Evolutionary conservation across 2,113 vertebrate genomes (phyloP).

Genomic region (Pelecanoides urinatrix): DNA sequence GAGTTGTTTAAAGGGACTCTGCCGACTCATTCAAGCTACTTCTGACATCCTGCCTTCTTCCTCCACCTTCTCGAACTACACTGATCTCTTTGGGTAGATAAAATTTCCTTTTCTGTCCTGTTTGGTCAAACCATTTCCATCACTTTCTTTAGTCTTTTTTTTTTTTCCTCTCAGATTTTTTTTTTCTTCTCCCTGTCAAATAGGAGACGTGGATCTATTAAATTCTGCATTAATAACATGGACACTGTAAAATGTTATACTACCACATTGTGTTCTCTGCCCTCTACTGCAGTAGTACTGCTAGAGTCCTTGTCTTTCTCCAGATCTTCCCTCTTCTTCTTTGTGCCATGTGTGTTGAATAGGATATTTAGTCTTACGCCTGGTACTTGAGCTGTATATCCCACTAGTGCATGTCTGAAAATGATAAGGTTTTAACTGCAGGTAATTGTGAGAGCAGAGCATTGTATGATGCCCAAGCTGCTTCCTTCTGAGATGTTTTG

Average conservation of each 20-base stretch:
- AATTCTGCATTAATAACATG: neutral
- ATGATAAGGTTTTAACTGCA: neutral
- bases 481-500: neutral
- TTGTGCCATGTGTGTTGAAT: neutral
- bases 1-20: conserved; percentile 6
- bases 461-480: neutral
- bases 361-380: neutral
- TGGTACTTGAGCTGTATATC: neutral
- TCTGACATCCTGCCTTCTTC: neutral
- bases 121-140: neutral
- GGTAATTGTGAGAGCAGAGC: neutral
- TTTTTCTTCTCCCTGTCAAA: neutral
- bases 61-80: neutral
- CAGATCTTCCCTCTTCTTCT: neutral
- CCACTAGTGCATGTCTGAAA: neutral
- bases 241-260: neutral
- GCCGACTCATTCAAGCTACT: neutral
- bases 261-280: neutral
- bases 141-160: neutral
- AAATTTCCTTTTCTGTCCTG: neutral
- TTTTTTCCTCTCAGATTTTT: rapidly evolving
- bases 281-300: neutral
- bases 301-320: neutral
- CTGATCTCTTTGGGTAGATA: neutral
- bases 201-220: neutral